A percentile compares a stretch with the other conserved stretches of the same genome.
Evolutionary conservation across 2,113 vertebrate genomes (phyloP).

Genomic region (Serilophus lunatus): DNA sequence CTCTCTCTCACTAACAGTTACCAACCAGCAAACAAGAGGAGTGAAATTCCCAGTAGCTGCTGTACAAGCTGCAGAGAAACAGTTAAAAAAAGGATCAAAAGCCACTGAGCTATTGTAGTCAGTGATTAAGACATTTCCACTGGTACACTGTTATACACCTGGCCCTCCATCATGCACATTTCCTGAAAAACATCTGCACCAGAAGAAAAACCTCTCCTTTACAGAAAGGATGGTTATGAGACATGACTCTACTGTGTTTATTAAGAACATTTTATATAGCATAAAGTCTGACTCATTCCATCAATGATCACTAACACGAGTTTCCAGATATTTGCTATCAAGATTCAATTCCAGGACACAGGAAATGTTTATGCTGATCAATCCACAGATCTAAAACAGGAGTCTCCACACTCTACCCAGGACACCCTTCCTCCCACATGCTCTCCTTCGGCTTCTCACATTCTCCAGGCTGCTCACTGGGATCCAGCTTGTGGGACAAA

Average conservation of each 20-base stretch:
- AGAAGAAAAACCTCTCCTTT: not conserved
- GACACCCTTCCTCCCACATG: not conserved
- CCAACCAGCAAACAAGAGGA: not conserved
- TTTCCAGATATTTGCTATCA: not conserved
- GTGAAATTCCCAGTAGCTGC: not conserved
- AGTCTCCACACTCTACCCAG: not conserved
- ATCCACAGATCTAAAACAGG: not conserved
- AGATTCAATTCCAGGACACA: not conserved
- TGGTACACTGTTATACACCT: not conserved
- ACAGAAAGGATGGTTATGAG: not conserved
- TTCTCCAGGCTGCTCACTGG: not conserved
- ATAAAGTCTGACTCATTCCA: not conserved
- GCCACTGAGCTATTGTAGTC: not conserved
- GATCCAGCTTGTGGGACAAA: not conserved
- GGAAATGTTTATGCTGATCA: not conserved
- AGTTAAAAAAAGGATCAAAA: not conserved
- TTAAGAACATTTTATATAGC: not conserved
- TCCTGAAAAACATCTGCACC: not conserved
- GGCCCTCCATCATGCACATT: not conserved
- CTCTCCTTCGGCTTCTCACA: not conserved
- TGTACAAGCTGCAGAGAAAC: not conserved
- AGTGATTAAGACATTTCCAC: not conserved
- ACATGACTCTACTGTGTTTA: not conserved
- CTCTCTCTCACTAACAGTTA: not conserved
- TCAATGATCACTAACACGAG: not conserved